Conservation (phyloP, 2,113 vertebrate species). For the Edolisoma coerulescens region DNA sequence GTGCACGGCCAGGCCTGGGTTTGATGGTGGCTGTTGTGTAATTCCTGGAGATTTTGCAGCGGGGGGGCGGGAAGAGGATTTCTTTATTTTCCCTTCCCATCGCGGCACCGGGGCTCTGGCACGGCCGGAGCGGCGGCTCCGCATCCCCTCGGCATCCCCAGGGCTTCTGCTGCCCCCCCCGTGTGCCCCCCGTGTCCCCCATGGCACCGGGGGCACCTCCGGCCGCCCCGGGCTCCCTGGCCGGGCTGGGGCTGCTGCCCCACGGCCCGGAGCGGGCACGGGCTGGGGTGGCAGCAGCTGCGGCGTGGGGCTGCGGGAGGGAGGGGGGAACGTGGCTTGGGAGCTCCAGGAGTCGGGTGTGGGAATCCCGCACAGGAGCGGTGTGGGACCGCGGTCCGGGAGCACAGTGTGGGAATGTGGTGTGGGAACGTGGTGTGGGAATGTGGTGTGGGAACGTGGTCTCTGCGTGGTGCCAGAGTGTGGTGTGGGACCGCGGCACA, state of each 20-base stretch:
- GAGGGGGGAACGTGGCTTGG: accelerated
- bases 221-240: accelerated
- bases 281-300: neutral
- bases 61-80: neutral
- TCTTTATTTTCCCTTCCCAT: neutral
- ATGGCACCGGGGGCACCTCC: accelerated
- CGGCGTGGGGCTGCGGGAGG: neutral
- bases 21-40: slow-evolving; percentile 20
- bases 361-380: no score
- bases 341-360: accelerated
- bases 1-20: neutral
- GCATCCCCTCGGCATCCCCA: neutral
- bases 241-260: neutral
- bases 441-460: neutral
- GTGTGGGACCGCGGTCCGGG: neutral
- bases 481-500: accelerated
- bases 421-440: accelerated
- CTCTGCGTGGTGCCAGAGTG: no score
- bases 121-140: neutral
- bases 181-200: accelerated
- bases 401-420: accelerated
- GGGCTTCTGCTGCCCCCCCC: neutral
- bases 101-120: accelerated
- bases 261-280: accelerated
- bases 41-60: neutral